Evolutionary conservation across 2,888 invertebrate species (phyloP), one percentile per base, ranked within the genome.

Genomic region (Notodonta dromedarius): DNA sequence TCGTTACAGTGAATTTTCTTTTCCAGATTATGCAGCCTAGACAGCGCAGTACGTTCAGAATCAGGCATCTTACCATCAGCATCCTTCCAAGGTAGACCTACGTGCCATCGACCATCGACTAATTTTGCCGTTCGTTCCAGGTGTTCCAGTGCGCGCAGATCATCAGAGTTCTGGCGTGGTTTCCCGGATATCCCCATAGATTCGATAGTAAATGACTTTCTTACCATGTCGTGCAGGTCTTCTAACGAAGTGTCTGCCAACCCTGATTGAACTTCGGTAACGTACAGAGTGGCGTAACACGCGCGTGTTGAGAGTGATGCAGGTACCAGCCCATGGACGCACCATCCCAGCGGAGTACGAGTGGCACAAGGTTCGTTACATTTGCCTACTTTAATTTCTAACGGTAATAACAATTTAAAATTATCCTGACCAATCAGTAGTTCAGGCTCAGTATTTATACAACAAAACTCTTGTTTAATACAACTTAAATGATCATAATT

Each of bases 21-120:
- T 52, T 74, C 68, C 0, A 75, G 57, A 9, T 71, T 60, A 40
- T 46, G 56, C 4, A 76, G 54, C 51, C 73, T 62, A 13, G 24
- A 51, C 6, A 67, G 7, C 0, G 75, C 76, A 14, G 16, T 61
- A 3, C 58, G 58, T n/a, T 59, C 66, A 14, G 50, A 56, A 8
- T 54, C 55, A 12, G 55, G 59, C 59, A 59, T 54, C 12, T 12
- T 40, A 12, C 14, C 39, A 4, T 55, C 4, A 4, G 12, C 44
- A 35, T 54, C 14, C 11, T 54, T 46, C 54, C 59, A 59, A 4
- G 59, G 59, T 8, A 59, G 54, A 12, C 59, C 46, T 13, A 59
- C 57, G 39, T 53, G 35, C 61, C 61, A 61, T 48, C 24, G 32
- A 24, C 61, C 61, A 40, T 61, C 48, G 6, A 53, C 42, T 13